These are phyloP conservation scores for Diabrotica undecimpunctata DNA, from an alignment of 1,140 invertebrate genomes.

Conservation along the genomic window DNA sequence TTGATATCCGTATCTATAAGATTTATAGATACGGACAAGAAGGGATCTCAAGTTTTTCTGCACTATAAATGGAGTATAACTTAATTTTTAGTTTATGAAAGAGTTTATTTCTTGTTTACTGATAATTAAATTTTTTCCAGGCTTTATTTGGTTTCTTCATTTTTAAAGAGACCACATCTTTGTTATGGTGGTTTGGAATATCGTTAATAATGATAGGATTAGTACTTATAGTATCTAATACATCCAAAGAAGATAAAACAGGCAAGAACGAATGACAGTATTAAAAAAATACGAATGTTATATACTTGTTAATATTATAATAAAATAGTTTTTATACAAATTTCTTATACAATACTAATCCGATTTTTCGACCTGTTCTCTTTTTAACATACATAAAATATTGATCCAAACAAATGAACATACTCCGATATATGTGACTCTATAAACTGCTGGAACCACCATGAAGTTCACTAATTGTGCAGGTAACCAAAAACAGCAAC, in stretches of 20 bases:
- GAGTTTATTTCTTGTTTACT: too few species aligned
- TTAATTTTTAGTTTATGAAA: too few species aligned
- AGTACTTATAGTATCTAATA: slow-evolving; percentile 21
- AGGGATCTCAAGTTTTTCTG: too few species aligned
- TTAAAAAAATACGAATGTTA: background rate
- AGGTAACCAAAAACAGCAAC: slow-evolving; percentile 76
- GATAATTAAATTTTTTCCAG: slow-evolving; percentile 18
- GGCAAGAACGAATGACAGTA: background rate
- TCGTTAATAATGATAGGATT: slow-evolving; percentile 26
- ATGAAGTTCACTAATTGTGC: slow-evolving; percentile 72
- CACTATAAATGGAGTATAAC: too few species aligned
- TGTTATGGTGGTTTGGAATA: slow-evolving; percentile 35
- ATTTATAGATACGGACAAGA: too few species aligned
- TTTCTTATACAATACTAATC: background rate
- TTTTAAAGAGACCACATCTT: slow-evolving; percentile 32
- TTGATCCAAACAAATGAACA: slow-evolving; percentile 38
- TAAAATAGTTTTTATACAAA: background rate
- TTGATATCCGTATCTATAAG: too few species aligned
- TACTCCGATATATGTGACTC: slow-evolving; percentile 34
- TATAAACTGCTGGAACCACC: slow-evolving; percentile 41
- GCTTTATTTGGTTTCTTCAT: slow-evolving; percentile 30
- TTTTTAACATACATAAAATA: slow-evolving; percentile 33
- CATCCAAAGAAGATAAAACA: background rate
- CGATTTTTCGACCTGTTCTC: slow-evolving; percentile 4
- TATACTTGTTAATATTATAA: background rate